Evolutionary conservation across 2,113 vertebrate genomes (phyloP), one percentile per base, ranked within the genome.

Genomic region (Syrrhaptes paradoxus): DNA sequence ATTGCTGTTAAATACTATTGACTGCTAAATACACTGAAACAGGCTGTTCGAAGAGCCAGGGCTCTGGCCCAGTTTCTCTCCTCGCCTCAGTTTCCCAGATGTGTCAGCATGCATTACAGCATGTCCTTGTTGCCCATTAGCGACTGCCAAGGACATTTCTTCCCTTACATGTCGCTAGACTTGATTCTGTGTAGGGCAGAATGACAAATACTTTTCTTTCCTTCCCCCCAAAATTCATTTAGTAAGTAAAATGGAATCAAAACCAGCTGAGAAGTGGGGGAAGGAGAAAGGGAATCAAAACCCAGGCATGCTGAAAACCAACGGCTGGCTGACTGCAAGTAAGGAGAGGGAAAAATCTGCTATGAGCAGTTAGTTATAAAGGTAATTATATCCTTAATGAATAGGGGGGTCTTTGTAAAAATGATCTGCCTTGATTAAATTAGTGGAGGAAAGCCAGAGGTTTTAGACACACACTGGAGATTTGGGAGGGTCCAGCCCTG

Each of bases 361-460:
- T 65, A 19, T 0, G 7, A 92, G 79, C 79, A 72, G 68, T 46
- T 61, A 76, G 54, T 48, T 91, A 72, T 25, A 43, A 74, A 85
- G 90, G 55, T 94, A 94, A 93, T 94, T 81, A 86, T 16, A 86
- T 8, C 72, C 72, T 81, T 78, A 85, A 90, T 49, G 52, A 90
- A 65, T 11, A 73, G 62, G 0, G 0, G 11, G 18, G 51, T 72
- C 49, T 63, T 89, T 57, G 46, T 32, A 62, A 91, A 93, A 94
- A 52, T 7, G 74, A 51, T 31, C 24, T 2, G 3, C 43, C 83
- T 71, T 89, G 83, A 89, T 17, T 90, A 61, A 87, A 89, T 63
- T 55, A 67, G 77, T 63, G 34, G 29, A 67, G 61, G 61, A 34
- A 75, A 83, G 77, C 1, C 18, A 7, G 34, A 48, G 66, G 52